These are phyloP conservation scores for Conus ventricosus DNA, from an alignment of 1,140 invertebrate genomes.

Conservation along the genomic window DNA sequence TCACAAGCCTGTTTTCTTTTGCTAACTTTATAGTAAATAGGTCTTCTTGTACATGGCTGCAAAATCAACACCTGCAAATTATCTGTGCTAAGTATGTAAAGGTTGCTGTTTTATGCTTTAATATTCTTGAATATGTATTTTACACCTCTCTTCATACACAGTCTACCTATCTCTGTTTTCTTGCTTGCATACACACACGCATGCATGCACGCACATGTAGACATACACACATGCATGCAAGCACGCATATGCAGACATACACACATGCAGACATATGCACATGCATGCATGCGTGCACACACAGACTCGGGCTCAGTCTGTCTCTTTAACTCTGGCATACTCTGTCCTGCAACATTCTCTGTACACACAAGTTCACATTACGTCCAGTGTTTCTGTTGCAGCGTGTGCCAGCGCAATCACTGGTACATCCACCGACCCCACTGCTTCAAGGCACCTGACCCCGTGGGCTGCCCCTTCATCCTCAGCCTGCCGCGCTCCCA, in stretches of 20 bases:
- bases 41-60: too few species aligned
- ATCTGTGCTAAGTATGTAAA: too few species aligned
- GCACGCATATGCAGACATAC: not conserved
- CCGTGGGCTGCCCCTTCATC: slow-evolving; percentile 77
- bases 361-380: too few species aligned
- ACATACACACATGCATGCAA: not conserved
- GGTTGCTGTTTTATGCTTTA: too few species aligned
- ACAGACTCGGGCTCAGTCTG: not conserved
- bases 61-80: too few species aligned
- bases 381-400: slow-evolving; percentile 44
- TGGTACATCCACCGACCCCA: slow-evolving; percentile 72
- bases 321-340: not conserved
- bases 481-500: slow-evolving; percentile 76
- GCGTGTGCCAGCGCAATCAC: slow-evolving; percentile 75
- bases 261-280: not conserved
- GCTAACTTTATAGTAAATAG: too few species aligned
- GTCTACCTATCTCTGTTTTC: not conserved
- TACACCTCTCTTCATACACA: not conserved
- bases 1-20: too few species aligned
- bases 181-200: not conserved
- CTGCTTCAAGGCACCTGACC: slow-evolving; percentile 73
- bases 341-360: too few species aligned
- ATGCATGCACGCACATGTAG: not conserved
- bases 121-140: too few species aligned
- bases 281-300: not conserved